phyloP scores from a whole-genome alignment of 2,888 invertebrate genomes.

The Ctenicera cuprea region DNA sequence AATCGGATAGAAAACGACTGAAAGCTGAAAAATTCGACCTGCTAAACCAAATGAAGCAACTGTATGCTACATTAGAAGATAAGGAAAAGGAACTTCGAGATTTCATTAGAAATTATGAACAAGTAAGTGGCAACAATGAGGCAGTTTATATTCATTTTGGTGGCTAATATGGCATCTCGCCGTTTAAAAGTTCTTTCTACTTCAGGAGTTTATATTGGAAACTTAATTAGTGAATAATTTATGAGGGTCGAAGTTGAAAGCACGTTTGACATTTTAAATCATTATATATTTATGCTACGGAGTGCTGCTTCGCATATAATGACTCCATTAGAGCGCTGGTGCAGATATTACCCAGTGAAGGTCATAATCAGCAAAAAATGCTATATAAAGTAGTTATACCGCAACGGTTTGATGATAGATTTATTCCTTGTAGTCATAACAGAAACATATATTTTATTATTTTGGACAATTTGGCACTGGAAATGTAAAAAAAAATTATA shows the following conservation, averaged over 20 bases:
- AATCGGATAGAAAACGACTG: conserved; percentile 91
- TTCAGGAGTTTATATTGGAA: conserved; percentile 17
- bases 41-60: conserved; percentile 94
- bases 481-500: too few relatives aligned
- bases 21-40: conserved; percentile 96
- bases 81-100: conserved; percentile 95
- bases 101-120: conserved; percentile 96
- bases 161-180: not conserved
- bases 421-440: too few relatives aligned
- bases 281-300: conserved; percentile 1
- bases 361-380: too few relatives aligned
- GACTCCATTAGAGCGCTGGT: not conserved
- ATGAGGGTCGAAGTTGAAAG: conserved; percentile 1
- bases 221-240: conserved; percentile 15
- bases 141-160: conserved; percentile 18
- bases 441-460: too few relatives aligned
- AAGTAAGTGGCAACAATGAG: conserved; percentile 74
- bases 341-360: too few relatives aligned
- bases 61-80: conserved; percentile 94
- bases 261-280: conserved; percentile 7
- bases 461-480: too few relatives aligned
- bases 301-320: conserved; percentile 12
- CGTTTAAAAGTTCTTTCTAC: conserved; percentile 5
- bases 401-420: too few relatives aligned
- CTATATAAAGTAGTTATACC: too few relatives aligned